phyloP scores from a whole-genome alignment of 2,797 vertebrate genomes.

The Sarcophilus harrisii region DNA sequence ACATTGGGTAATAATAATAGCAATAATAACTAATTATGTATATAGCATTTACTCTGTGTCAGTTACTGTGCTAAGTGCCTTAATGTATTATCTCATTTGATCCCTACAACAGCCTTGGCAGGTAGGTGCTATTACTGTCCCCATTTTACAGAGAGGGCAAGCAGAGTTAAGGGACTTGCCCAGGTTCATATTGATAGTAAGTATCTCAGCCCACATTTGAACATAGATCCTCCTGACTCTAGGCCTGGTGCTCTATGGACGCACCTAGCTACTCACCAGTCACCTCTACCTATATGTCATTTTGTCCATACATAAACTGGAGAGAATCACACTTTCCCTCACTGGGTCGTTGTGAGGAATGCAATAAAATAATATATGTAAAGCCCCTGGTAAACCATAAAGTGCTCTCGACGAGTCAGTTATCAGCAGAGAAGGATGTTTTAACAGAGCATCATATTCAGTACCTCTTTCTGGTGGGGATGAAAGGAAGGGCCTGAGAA shows the following conservation, averaged over 20 bases:
- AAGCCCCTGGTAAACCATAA: not conserved
- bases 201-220: not conserved
- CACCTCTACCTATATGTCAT: no score
- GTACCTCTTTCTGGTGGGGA: slow-evolving; percentile 43
- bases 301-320: not conserved
- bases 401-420: not conserved
- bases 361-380: not conserved
- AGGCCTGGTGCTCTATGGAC: not conserved
- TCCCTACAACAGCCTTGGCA: not conserved
- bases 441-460: not conserved
- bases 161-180: not conserved
- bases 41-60: not conserved
- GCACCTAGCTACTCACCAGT: not conserved
- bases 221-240: not conserved
- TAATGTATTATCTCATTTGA: not conserved
- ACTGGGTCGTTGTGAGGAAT: not conserved
- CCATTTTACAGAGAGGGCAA: not conserved
- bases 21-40: not conserved
- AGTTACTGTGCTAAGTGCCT: not conserved
- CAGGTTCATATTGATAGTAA: not conserved
- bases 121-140: not conserved
- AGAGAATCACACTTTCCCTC: not conserved
- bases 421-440: not conserved
- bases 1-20: not conserved
- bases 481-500: slow-evolving; percentile 23